phyloP scores from a whole-genome alignment of 35 echinoderm and acorn worm species.

The Apostichopus parvimensis region DNA sequence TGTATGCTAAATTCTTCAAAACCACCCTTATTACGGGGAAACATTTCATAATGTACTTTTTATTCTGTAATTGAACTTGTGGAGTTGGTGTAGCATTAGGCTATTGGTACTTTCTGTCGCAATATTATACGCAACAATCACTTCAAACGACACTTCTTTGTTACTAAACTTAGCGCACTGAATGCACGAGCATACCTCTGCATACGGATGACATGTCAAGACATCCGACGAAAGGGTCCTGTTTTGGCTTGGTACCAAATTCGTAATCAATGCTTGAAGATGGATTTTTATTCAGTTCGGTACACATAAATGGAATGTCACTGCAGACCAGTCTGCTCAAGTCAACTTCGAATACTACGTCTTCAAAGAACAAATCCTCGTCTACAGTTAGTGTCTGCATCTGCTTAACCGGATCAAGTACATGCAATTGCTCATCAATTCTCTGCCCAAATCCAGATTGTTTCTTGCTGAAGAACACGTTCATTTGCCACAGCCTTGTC shows the following conservation, averaged over 20 bases:
- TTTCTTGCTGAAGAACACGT: constrained; percentile 42
- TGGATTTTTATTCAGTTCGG: constrained; percentile 74
- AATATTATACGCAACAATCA: too few relatives aligned
- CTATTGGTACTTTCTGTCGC: too few relatives aligned
- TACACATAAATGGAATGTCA: constrained; percentile 74
- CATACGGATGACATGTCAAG: constrained; percentile 57
- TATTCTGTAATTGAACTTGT: too few relatives aligned
- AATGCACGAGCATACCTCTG: constrained; percentile 42
- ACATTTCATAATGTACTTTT: too few relatives aligned
- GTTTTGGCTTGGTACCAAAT: constrained; percentile 65
- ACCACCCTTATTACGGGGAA: too few relatives aligned
- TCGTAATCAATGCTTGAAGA: constrained; percentile 67
- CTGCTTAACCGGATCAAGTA: constrained; percentile 19
- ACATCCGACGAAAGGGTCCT: constrained; percentile 55
- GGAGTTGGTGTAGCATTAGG: too few relatives aligned
- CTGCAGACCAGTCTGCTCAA: constrained; percentile 58
- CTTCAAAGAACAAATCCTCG: constrained; percentile 54
- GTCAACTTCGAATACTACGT: constrained; percentile 67
- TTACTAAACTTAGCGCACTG: too few relatives aligned
- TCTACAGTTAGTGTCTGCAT: neutral
- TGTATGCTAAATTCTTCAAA: too few relatives aligned
- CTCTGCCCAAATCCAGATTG: neutral
- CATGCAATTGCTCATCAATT: constrained; percentile 54
- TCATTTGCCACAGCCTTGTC: constrained; percentile 43
- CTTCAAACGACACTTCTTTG: too few relatives aligned